A percentile compares a stretch with the other conserved stretches of the same genome.
Evolutionary conservation across 1,140 invertebrate genomes (phyloP).

Genomic region (Leptinotarsa undecemlineata): DNA sequence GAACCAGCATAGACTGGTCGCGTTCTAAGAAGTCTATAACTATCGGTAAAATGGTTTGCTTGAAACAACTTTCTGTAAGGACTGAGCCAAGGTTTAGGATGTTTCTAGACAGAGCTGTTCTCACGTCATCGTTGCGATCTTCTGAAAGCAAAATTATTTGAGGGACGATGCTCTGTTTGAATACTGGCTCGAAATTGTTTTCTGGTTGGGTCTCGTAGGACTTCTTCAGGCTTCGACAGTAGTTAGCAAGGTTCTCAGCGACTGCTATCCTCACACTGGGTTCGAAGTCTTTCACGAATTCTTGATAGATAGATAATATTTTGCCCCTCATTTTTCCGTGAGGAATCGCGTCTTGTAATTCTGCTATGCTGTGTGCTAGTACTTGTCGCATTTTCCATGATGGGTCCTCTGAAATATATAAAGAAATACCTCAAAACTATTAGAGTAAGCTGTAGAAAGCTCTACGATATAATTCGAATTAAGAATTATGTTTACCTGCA

Average conservation of each 20-base stretch:
- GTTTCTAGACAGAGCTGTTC: constrained; percentile 41
- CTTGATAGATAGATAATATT: constrained; percentile 40
- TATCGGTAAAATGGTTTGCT: constrained; percentile 43
- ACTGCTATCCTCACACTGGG: constrained; percentile 41
- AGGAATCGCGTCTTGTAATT: constrained; percentile 39
- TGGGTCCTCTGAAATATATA: constrained; percentile 37
- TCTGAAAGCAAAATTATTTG: constrained; percentile 40
- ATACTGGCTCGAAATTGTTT: constrained; percentile 43
- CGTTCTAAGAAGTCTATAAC: constrained; percentile 40
- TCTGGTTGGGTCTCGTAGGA: constrained; percentile 33
- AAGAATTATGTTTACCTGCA: constrained; percentile 22
- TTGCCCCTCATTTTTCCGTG: constrained; percentile 31
- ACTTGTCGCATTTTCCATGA: constrained; percentile 48
- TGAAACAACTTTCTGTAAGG: constrained; percentile 39
- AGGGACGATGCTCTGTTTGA: constrained; percentile 44
- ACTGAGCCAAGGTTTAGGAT: constrained; percentile 42
- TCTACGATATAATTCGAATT: background rate
- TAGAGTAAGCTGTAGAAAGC: background rate
- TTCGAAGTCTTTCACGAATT: constrained; percentile 42
- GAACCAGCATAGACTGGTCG: constrained; percentile 42
- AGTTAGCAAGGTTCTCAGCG: constrained; percentile 43
- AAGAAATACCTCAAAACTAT: background rate
- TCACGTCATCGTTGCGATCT: constrained; percentile 44
- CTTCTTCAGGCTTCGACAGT: constrained; percentile 40
- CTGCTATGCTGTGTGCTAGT: constrained; percentile 40